Evolutionary conservation across 2,797 vertebrate genomes (phyloP), one percentile per base, ranked within the genome.

Genomic region (Linurgus olivaceus): DNA sequence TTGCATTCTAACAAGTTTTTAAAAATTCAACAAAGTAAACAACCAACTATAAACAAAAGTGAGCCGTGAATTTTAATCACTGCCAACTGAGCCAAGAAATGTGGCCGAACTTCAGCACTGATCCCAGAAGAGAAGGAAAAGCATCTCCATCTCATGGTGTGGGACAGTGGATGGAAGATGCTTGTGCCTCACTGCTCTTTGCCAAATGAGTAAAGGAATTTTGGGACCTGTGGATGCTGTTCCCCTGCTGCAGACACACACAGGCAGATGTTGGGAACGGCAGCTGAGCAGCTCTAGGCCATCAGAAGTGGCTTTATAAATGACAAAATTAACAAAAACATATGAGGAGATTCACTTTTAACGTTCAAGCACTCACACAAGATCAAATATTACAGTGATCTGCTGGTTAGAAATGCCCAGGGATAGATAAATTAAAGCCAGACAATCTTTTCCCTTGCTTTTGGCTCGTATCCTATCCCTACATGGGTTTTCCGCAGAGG

Each of bases 11-110:
- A 96, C 94, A 98, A 97, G 96, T 98, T 97, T 96, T 97, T 95
- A 90, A 97, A 98, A 98, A 97, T 97, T 97, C 96, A 97, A 97
- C 94, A 96, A 97, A 98, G 96, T 98, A 97, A 98, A 97, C 96
- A 97, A 93, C 42, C 94, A 88, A 95, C 92, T 94, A 78, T 94
- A 97, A 98, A 98, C 94, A 98, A 97, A 96, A 94, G 83, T 92
- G 91, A 97, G 95, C 58, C 54, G 86, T 75, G 94, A 95, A 96
- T 98, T 96, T 95, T 96, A 96, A 97, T 96, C 90, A 75, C 70
- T 81, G 71, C 26, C 86, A 92, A 66, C 84, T 5, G 72, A 94
- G 91, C 84, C 44, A 67, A 94, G 91, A 92, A 95, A 88, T 71
- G 88, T 59, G 37, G 77, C 93, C 62, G 0, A 91, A 95, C 82